phyloP scores from a whole-genome alignment of 1,140 invertebrate species.

The Bicyclus anynana region DNA sequence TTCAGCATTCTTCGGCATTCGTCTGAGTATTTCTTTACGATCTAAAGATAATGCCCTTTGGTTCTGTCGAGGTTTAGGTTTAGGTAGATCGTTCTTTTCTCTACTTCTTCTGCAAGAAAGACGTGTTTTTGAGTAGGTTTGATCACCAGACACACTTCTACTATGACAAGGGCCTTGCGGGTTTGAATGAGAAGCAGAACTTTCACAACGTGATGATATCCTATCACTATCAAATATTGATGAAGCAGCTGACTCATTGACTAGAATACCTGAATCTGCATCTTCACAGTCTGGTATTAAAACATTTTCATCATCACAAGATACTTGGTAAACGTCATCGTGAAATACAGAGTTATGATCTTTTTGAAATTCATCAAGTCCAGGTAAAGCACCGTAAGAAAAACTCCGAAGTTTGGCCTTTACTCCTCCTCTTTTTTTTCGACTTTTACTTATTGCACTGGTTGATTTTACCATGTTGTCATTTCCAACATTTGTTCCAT shows the following conservation, averaged over 20 bases:
- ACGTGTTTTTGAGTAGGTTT: constrained; percentile 58
- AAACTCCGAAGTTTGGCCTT: constrained; percentile 84
- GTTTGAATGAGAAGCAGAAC: constrained; percentile 74
- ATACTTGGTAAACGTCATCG: constrained; percentile 71
- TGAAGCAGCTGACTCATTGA: constrained; percentile 84
- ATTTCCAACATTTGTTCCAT: constrained; percentile 34
- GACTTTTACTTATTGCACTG: constrained; percentile 62
- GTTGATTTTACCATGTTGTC: constrained; percentile 58
- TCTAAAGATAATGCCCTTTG: constrained; percentile 76
- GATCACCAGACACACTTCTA: constrained; percentile 71
- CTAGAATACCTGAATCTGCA: constrained; percentile 86
- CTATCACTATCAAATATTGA: constrained; percentile 82
- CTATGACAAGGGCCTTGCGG: constrained; percentile 60
- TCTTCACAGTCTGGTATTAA: constrained; percentile 80
- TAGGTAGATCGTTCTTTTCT: constrained; percentile 52
- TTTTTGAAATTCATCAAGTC: constrained; percentile 83
- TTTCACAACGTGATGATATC: constrained; percentile 77
- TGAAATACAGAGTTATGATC: constrained; percentile 79
- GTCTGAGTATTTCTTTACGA: constrained; percentile 73
- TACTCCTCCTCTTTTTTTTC: constrained; percentile 71
- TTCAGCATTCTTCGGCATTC: constrained; percentile 67
- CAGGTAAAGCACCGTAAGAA: constrained; percentile 85
- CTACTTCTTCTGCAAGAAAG: constrained; percentile 60
- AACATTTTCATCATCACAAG: constrained; percentile 80
- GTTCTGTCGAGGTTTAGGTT: constrained; percentile 54